These are phyloP conservation scores for Agrotis puta DNA, from an alignment of 2,888 invertebrate species.

Conservation along the genomic window DNA sequence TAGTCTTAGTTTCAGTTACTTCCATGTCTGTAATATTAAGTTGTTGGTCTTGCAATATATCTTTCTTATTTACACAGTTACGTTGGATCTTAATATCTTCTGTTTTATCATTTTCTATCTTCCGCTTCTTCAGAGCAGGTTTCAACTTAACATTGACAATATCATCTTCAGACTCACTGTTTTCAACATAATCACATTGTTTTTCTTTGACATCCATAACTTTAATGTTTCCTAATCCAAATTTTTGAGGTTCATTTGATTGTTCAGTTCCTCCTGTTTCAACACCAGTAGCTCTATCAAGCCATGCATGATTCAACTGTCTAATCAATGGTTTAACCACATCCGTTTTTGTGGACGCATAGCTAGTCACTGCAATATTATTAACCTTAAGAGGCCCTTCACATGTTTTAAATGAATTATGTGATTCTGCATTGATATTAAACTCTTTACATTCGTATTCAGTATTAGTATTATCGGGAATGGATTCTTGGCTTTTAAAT, in stretches of 20 bases:
- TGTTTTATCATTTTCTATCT: constrained; percentile 66
- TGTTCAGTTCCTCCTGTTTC: constrained; percentile 65
- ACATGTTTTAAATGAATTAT: constrained; percentile 31
- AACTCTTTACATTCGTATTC: neutral
- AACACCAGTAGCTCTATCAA: constrained; percentile 86
- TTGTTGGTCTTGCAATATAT: constrained; percentile 50
- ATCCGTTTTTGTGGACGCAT: constrained; percentile 42
- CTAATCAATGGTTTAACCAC: constrained; percentile 68
- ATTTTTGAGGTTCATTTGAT: constrained; percentile 65
- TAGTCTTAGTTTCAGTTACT: constrained; percentile 28
- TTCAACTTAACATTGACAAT: constrained; percentile 83
- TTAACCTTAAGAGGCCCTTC: constrained; percentile 36
- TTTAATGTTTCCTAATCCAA: constrained; percentile 83
- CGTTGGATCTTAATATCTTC: constrained; percentile 24
- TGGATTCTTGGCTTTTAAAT: neutral
- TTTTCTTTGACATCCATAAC: constrained; percentile 72
- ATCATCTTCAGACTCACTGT: constrained; percentile 93
- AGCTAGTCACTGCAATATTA: constrained; percentile 40
- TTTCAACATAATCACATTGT: constrained; percentile 92
- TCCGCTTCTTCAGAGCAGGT: constrained; percentile 91
- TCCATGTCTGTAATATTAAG: constrained; percentile 28
- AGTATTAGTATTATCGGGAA: constrained; percentile 5
- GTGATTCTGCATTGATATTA: neutral
- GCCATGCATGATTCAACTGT: constrained; percentile 85
- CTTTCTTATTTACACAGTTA: constrained; percentile 45